Percentiles rank a stretch among this genome's conserved stretches.
Evolutionary conservation across 2,113 vertebrate genomes (phyloP).

Genomic region (cattle (Bos taurus)): ARS-UCD2.0 NC_037353.1:2473501-2474000

Average conservation of each 20-base stretch:
- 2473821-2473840: not conserved
- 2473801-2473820: not conserved
- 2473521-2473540: not conserved
- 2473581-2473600: not conserved
- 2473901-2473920: not conserved
- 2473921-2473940: not conserved
- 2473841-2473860: not conserved
- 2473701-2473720: not conserved
- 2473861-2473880: not conserved
- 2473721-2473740: not conserved
- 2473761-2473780: not conserved
- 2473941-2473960: not conserved
- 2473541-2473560: not conserved
- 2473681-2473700: not conserved
- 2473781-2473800: not conserved
- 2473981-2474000: not conserved
- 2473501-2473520: not conserved
- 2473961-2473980: not conserved
- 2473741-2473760: not conserved
- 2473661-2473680: not conserved
- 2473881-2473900: not conserved
- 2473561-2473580: not conserved
- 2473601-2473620: not conserved
- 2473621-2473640: not conserved
- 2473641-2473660: not conserved